Evolutionary conservation across 2,113 vertebrate species (phyloP), one percentile per base, ranked within the genome.

Genomic region (Pteropus alecto): DNA sequence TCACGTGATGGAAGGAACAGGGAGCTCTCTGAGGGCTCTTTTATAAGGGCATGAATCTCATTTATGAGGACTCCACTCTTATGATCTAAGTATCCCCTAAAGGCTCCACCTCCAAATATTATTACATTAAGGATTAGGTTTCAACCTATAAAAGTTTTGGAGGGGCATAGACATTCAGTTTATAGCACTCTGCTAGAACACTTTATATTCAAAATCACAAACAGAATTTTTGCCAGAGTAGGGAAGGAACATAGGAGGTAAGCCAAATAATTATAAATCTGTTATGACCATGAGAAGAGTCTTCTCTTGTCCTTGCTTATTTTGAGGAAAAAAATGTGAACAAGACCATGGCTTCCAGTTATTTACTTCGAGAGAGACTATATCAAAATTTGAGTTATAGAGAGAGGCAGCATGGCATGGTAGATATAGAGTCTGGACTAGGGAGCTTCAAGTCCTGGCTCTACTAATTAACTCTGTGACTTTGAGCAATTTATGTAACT

Each of bases 251-350:
- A 70, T 33, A 35, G 35, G 51, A 30, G 3, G 21, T 83, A 84
- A 92, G 46, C 28, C 41, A 83, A 87, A 93, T 74, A 61, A 46
- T 68, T 91, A 54, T 11, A 77, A 67, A 81, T 96, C 28, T 77
- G 54, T 74, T 35, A 94, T 13, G 5, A 21, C 16, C 51, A 60
- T 48, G 22, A 65, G 67, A 82, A 22, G n/a, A 92, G 46, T 48
- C 33, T 92, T 83, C 21, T 76, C 67, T 77, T 90, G 28, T n/a
- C 51, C 87, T 94, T 90, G 48, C 4, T 14, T 92, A 63, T 74
- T 95, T 94, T 79, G 51, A 83, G 87, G 90, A 95, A 63, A 46
- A 68, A 83, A 92, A 54, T 41, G 35, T 85, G 30, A 4, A 77
- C 7, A 71, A 63, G 24, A 85, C 76, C 84, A 58, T 91, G 54